Base-by-base conservation (phyloP, 2,113 vertebrate species). In the Callionymus lyra region DNA sequence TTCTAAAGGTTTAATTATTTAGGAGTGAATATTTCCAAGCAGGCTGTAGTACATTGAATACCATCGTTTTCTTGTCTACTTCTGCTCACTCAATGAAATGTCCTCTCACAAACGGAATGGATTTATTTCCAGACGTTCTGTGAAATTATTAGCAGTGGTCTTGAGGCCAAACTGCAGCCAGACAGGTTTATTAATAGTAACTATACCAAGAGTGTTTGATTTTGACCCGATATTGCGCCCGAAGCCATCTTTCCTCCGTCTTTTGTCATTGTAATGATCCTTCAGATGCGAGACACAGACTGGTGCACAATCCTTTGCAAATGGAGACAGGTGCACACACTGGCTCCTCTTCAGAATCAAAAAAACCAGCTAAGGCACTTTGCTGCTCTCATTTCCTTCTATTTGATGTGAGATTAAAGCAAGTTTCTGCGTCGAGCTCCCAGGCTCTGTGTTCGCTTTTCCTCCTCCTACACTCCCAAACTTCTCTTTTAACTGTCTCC, bases 401-500 rank as follows among this genome's bases (percentile, higher is more conserved):
- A 71, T 79, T 76, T 81, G 77, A 81, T 74, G 68, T 68, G 48
- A 77, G 76, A 81, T 82, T 81, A 78, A 68, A 78, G 68, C 50
- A 34, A 16, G 34, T 64, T 41, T 57, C 45, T 38, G 43, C 50
- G 47, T 18, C 34, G 41, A 56, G 60, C 65, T 66, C 62, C 50
- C 44, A 31, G 54, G 36, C 56, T 65, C 58, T 39, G 48, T 65
- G 59, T 57, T 59, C 55, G 53, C 61, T 47, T 65, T 50, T 68
- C 42, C 53, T 53, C 62, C 56, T 39, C 31, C 53, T 65, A 15
- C n/a, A n/a, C 33, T 33, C 44, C 36, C 51, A 6, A 36, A 21
- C 0, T 40, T 59, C 17, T 44, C 18, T 34, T 43, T 43, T 43
- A 10, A 3, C 14, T 9, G 41, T 13, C 1, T 43, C 27, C 10